Base-by-base conservation (phyloP, 2,113 vertebrate genomes). In the Struthidea cinerea region DNA sequence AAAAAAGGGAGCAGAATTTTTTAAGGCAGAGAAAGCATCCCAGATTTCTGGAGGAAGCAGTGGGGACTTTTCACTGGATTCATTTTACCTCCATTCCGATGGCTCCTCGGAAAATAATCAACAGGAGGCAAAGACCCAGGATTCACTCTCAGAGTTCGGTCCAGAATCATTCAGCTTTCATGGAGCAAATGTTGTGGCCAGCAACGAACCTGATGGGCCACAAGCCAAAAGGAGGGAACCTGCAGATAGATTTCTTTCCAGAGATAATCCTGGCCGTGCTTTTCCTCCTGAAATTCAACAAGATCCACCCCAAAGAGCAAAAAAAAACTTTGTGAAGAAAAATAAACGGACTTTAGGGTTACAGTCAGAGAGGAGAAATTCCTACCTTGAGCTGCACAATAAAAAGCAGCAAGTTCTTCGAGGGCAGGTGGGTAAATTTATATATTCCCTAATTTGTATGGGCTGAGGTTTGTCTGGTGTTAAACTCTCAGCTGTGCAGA, bases 301-400 rank as follows among this genome's bases (percentile, higher is more conserved):
- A 65, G 44, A 21, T 28, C 83, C 10, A 35, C 53, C 90, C 61
- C 95, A 37, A 67, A 97, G 75, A 73, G 69, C 46, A 30, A 97
- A 64, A 42, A 97, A 97, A 64, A 95, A 99, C 92, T 98, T 99
- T 59, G 97, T 99, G 56, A 97, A 98, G 79, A 98, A 96, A 30
- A 99, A 99, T 93, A 99, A 98, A 79, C 69, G 18, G 68, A 99
- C 99, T 42, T 96, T 99, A 92, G 99, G 99, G 5, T 86, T 98
- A 9, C 97, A 42, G 16, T 41, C 67, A 33, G 90, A 87, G 41
- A 98, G 97, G 91, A 67, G 21, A 2, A 97, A 96, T 59, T 99
- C 99, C 20, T 99, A 99, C 8, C 97, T 98, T 42, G 97, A 96
- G 18, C 92, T 97, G 42, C 97, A 99, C 91, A 89, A 55, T n/a